Evolutionary conservation across 2,797 vertebrate genomes (phyloP), one percentile per base, ranked within the genome.

Genomic region (Apodemus agrarius): DNA sequence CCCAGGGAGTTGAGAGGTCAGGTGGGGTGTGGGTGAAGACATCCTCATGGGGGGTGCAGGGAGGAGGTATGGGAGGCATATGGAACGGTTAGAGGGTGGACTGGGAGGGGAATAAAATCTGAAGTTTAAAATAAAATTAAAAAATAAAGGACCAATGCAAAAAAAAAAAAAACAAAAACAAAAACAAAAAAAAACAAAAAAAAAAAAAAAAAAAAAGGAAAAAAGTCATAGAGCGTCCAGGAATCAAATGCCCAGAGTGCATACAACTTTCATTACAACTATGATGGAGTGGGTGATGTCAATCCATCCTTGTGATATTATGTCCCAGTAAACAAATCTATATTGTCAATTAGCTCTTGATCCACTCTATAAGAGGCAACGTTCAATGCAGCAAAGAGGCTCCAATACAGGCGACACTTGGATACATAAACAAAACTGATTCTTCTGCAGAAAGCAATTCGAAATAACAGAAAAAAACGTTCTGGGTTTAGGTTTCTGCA

Each of bases 141-240:
- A 52, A 52, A 52, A 52, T 52, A 11, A 46, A 46, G 46, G 7
- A 52, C 49, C 49, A 52, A 52, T 52, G 49, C 46, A 49, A 49
- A 49, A 49, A 49, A n/a, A n/a, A n/a, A n/a, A n/a, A n/a, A n/a
- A n/a, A n/a, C n/a, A n/a, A n/a, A n/a, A n/a, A n/a, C n/a, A n/a
- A n/a, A n/a, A n/a, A n/a, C n/a, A n/a, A n/a, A n/a, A n/a, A n/a
- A 49, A 49, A 49, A 49, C 10, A 49, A 49, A 49, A 49, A 6
- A 49, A 49, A 49, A 49, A 49, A 49, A 1, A 11, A 46, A 46
- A 46, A 46, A 52, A 52, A 52, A 52, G 11, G 10, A 52, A 52
- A 54, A 78, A 96, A 96, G 83, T 94, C 92, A 96, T 46, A 96
- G 34, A 65, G 16, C 96, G 86, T 84, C 86, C 79, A 96, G 63